Conservation (phyloP, 2,888 invertebrate genomes). For the Penaeus monodon region DNA sequence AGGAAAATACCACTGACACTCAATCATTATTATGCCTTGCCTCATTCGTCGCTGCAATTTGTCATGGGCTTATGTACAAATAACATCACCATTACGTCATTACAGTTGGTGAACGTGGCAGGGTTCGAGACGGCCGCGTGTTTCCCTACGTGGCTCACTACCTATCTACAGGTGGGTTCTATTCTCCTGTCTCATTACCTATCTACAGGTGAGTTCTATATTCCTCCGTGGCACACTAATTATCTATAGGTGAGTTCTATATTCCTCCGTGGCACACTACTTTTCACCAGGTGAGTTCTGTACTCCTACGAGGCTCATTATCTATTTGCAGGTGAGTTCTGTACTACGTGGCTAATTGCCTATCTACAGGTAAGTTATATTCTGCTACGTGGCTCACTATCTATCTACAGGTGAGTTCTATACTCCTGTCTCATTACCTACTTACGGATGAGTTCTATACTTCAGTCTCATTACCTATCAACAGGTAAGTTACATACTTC, state of each 20-base stretch:
- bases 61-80: no score
- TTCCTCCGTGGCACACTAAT: constrained; percentile 43
- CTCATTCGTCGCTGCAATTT: no score
- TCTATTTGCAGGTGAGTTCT: not conserved
- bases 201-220: not conserved
- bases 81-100: no score
- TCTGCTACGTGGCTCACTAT: no score
- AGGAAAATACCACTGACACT: no score
- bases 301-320: constrained; percentile 1
- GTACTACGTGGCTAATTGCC: constrained; percentile 50
- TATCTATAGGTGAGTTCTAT: constrained; percentile 34
- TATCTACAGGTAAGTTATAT: constrained; percentile 34
- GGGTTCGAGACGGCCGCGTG: constrained; percentile 46
- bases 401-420: no score
- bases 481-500: no score
- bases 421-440: no score
- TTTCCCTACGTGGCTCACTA: constrained; percentile 55
- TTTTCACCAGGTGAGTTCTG: constrained; percentile 31
- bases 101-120: constrained; percentile 34
- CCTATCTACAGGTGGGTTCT: constrained; percentile 41
- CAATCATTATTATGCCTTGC: no score
- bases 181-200: not conserved
- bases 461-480: no score
- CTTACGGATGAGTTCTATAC: no score
- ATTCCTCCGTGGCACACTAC: constrained; percentile 18